A percentile compares a stretch with the other conserved stretches of the same genome.
These are phyloP conservation scores for Pinna nobilis DNA, from an alignment of 1,140 invertebrate species.

Conservation along the genomic window DNA sequence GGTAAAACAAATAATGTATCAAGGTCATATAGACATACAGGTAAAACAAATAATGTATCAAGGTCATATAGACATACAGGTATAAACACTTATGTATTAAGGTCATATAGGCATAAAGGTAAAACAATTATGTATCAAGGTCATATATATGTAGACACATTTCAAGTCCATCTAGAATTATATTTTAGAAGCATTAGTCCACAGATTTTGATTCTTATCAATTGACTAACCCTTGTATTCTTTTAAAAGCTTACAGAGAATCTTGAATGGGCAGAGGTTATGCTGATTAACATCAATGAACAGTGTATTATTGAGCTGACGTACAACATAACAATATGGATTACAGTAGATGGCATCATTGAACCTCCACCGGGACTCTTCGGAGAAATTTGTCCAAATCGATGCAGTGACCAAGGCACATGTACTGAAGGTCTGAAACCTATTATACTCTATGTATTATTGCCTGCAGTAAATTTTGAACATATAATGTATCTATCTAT, in stretches of 20 bases:
- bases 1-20: not conserved
- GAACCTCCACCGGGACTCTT: constrained; percentile 36
- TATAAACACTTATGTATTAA: not conserved
- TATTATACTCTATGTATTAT: not conserved
- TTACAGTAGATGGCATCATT: constrained; percentile 18
- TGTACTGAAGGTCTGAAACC: constrained; percentile 51
- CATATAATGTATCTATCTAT: not conserved
- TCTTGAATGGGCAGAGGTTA: constrained; percentile 40
- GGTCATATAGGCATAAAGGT: not conserved
- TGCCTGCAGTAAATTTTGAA: not conserved
- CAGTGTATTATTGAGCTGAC: constrained; percentile 52
- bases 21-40: not conserved
- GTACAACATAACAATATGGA: constrained; percentile 51
- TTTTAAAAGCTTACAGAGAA: constrained; percentile 52
- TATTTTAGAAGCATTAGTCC: too few species aligned
- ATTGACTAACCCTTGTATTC: not conserved
- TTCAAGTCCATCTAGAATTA: too few species aligned
- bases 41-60: not conserved
- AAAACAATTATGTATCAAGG: not conserved
- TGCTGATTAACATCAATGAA: constrained; percentile 49
- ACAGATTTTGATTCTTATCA: too few species aligned
- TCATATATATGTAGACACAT: too few species aligned
- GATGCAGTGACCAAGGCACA: constrained; percentile 49
- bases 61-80: not conserved
- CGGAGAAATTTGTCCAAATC: constrained; percentile 50